Percentiles rank a stretch among this genome's conserved stretches.
Conservation (phyloP, 2,797 vertebrate genomes). For the Mormyrops attenuatus region DNA sequence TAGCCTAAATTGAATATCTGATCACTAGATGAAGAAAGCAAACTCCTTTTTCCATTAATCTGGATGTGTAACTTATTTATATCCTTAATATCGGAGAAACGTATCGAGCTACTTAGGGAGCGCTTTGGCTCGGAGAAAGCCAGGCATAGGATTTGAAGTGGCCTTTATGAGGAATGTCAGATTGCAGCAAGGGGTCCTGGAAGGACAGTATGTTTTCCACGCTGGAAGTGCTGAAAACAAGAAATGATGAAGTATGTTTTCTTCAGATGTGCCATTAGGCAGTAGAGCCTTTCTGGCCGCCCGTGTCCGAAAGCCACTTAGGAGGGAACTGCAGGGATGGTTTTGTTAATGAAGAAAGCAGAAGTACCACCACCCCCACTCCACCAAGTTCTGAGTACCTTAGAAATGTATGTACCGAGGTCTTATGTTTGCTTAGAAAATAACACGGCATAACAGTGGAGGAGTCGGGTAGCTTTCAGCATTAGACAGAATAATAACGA, state of each 20-base stretch:
- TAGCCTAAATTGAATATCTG: not conserved
- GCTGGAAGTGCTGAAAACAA: not conserved
- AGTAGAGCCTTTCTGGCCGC: not conserved
- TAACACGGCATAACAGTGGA: not conserved
- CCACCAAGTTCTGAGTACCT: not conserved
- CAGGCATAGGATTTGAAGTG: constrained; percentile 51
- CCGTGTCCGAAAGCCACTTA: constrained; percentile 30
- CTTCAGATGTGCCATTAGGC: constrained; percentile 4
- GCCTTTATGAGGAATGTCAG: not conserved
- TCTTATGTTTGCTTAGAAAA: not conserved
- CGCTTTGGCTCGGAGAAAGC: constrained; percentile 13
- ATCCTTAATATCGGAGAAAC: not conserved
- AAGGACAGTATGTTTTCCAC: not conserved
- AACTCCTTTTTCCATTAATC: not conserved
- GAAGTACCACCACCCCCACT: not conserved
- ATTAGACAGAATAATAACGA: not conserved
- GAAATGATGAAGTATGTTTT: not conserved
- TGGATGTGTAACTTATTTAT: not conserved
- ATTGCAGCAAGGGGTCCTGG: not conserved
- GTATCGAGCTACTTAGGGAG: not conserved
- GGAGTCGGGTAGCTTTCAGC: not conserved
- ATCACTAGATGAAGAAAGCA: not conserved
- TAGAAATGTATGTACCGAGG: not conserved
- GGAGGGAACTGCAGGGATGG: constrained; percentile 31
- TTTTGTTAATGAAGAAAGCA: not conserved